Evolutionary conservation across 1,140 invertebrate species (phyloP).

Genomic region (Sminthurinus signatus): DNA sequence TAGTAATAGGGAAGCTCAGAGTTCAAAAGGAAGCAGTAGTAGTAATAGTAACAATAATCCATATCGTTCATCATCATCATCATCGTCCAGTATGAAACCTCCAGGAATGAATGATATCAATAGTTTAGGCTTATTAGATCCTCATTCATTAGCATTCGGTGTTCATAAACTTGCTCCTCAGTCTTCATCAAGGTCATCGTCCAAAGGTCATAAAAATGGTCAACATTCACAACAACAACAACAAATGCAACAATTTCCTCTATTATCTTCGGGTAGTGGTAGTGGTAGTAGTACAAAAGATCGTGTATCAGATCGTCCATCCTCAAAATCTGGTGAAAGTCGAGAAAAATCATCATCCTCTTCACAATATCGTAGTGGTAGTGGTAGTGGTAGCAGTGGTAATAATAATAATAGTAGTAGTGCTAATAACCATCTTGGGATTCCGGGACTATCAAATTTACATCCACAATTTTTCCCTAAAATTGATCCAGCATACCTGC

Average conservation of each 20-base stretch:
- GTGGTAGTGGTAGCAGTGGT: conserved; percentile 1
- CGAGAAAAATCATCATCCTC: conserved; percentile 43
- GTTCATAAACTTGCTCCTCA: not conserved
- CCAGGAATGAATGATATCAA: not conserved
- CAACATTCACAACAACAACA: not conserved
- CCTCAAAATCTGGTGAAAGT: too few species aligned
- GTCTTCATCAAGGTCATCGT: not conserved
- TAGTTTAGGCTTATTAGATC: too few species aligned
- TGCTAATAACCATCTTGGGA: conserved; percentile 10
- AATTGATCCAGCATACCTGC: conserved; percentile 46
- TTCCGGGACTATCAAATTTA: conserved; percentile 30
- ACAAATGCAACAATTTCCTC: not conserved
- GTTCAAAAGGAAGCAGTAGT: not conserved
- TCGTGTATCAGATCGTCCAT: too few species aligned
- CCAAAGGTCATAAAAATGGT: not conserved
- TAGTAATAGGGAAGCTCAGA: too few species aligned
- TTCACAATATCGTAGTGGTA: conserved; percentile 43
- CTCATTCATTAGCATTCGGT: too few species aligned
- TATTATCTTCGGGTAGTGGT: conserved; percentile 20
- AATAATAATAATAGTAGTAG: not conserved
- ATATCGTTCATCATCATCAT: conserved; percentile 2
- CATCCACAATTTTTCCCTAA: conserved; percentile 43
- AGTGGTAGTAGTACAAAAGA: not conserved
- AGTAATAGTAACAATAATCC: conserved; percentile 3
- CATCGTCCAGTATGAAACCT: not conserved